A percentile compares a stretch with the other conserved stretches of the same genome.
Evolutionary conservation across 2,888 invertebrate genomes (phyloP).

Genomic region (Tachina fera): DNA sequence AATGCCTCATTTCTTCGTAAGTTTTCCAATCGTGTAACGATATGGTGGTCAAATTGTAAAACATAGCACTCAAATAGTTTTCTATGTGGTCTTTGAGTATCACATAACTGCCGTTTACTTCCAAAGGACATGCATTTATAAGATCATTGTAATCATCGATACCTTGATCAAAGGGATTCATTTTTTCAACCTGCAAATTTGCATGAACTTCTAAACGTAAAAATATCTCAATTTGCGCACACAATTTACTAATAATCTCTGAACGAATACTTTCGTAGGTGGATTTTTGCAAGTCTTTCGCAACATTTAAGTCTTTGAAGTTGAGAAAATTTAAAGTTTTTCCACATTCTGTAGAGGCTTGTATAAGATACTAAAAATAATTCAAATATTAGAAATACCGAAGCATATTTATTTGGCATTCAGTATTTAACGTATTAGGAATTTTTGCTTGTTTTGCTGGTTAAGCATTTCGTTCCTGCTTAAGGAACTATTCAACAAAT

Average conservation of each 20-base stretch:
- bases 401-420: too few relatives aligned
- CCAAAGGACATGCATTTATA: conserved; percentile 85
- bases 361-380: conserved; percentile 83
- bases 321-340: conserved; percentile 71
- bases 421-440: too few relatives aligned
- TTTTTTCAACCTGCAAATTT: conserved; percentile 90
- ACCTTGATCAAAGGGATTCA: conserved; percentile 87
- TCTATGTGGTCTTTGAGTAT: conserved; percentile 88
- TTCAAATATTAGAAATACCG: too few relatives aligned
- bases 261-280: conserved; percentile 83
- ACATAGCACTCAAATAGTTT: conserved; percentile 95
- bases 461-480: not conserved
- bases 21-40: conserved; percentile 99
- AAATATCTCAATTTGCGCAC: conserved; percentile 95
- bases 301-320: conserved; percentile 75
- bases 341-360: conserved; percentile 83
- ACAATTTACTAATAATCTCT: conserved; percentile 88
- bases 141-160: conserved; percentile 86
- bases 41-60: conserved; percentile 98
- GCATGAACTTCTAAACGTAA: conserved; percentile 95
- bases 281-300: conserved; percentile 76
- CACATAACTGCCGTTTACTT: conserved; percentile 85
- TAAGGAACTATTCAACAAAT: too few relatives aligned
- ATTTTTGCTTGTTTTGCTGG: too few relatives aligned
- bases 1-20: conserved; percentile 97